Base-by-base conservation (phyloP, 2,888 invertebrate genomes). In the Sinopyrophorus schimmeli region DNA sequence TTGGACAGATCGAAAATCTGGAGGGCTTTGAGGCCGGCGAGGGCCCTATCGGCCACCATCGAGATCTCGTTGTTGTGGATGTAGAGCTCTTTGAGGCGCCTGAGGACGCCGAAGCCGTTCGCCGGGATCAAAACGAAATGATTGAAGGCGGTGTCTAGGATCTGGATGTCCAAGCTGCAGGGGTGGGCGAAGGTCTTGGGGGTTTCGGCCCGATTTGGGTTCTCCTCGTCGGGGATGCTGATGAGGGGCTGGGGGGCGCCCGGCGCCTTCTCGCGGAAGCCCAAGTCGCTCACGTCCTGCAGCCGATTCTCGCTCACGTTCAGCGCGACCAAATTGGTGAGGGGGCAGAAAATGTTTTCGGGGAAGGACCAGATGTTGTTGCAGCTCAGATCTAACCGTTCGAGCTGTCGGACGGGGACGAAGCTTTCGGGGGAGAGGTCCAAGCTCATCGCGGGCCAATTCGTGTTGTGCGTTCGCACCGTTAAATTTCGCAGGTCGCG, bases 361-460 rank as follows among this genome's bases (percentile, higher is more conserved):
- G 92, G 91, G 70, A 92, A 83, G 41, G 89, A 87, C 89, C 90
- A 91, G 68, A 92, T 89, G 72, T 92, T 92, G 73, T 92, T 92
- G 67, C 84, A 85, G 68, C 90, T 91, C 57, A 93, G 77, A 70
- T 93, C 92, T 55, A 92, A 78, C 61, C 87, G 80, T 73, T 92
- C 92, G 62, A 92, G 77, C 70, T 90, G 87, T 53, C 84, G 80
- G 47, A 87, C 84, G 49, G 84, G 82, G 49, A 82, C 78, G 72
- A 92, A 91, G 63, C 89, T 87, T 57, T 87, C 86, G 21, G 82
- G 77, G 62, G 88, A 86, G 64, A 92, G 81, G 72, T 92, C 89
- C 68, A 93, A 79, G 65, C 86, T 89, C 76, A 90, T 83, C 37
- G 87, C 86, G 9, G 89, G 86, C 88, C 89, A 90, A 64, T 87